phyloP scores from a whole-genome alignment of 2,113 vertebrate genomes.

The Oncorhynchus gorbuscha region DNA sequence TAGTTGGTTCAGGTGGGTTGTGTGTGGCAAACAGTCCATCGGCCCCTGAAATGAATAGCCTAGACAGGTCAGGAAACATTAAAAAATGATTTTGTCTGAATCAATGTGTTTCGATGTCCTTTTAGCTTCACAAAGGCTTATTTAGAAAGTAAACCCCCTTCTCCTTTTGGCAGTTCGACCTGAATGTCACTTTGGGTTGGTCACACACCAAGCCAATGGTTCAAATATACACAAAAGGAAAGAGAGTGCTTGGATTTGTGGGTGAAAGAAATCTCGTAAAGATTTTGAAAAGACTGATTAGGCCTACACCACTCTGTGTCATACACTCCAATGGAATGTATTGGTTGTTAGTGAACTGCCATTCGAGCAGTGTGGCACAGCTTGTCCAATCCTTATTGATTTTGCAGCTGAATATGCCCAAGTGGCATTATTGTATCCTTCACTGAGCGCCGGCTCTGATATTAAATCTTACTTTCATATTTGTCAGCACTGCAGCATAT shows the following conservation, averaged over 20 bases:
- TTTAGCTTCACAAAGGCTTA: constrained; percentile 52
- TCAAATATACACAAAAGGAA: constrained; percentile 16
- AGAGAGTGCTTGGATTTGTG: constrained; percentile 26
- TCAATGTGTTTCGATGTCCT: constrained; percentile 40
- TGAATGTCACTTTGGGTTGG: constrained; percentile 25
- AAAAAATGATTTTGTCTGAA: constrained; percentile 63
- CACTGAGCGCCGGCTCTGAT: constrained; percentile 22
- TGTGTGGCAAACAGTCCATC: constrained; percentile 50
- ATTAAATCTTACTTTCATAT: constrained; percentile 65
- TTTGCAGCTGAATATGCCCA: constrained; percentile 62
- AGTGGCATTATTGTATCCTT: constrained; percentile 59
- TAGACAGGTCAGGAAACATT: constrained; percentile 43
- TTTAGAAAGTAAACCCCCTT: constrained; percentile 61
- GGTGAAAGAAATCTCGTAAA: constrained; percentile 17
- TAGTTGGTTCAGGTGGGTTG: constrained; percentile 57
- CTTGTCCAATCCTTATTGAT: constrained; percentile 69
- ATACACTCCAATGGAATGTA: constrained; percentile 1
- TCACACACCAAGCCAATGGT: constrained; percentile 17
- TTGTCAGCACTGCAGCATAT: constrained; percentile 35
- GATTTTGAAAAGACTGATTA: constrained; percentile 32
- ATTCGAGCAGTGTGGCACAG: constrained; percentile 30
- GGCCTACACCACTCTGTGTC: not conserved
- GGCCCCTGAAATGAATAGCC: constrained; percentile 45
- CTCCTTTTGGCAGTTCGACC: constrained; percentile 26
- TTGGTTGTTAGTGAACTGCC: constrained; percentile 8